A percentile compares a stretch with the other conserved stretches of the same genome.
These are phyloP conservation scores for Orthosia cruda DNA, from an alignment of 2,888 invertebrate genomes.

Conservation along the genomic window DNA sequence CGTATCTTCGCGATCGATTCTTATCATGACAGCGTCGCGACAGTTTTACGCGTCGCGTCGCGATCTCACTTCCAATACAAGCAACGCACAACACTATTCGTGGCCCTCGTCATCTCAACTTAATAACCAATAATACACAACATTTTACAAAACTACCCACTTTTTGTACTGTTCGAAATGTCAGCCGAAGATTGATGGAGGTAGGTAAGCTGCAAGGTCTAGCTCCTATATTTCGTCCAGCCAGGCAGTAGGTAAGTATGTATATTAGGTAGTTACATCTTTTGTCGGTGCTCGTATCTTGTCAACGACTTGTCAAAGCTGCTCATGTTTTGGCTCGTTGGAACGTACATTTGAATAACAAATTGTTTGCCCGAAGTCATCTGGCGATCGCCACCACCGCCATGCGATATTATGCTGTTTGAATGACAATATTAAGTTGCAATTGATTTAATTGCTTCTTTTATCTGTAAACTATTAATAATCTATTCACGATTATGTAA, in stretches of 20 bases:
- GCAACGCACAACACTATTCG: slow-evolving; percentile 68
- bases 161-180: slow-evolving; percentile 57
- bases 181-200: slow-evolving; percentile 59
- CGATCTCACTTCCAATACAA: slow-evolving; percentile 81
- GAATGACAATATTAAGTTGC: slow-evolving; percentile 70
- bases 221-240: slow-evolving; percentile 54
- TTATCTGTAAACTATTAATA: slow-evolving; percentile 60
- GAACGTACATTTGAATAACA: slow-evolving; percentile 78
- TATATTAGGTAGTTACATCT: slow-evolving; percentile 64
- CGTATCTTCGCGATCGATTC: slow-evolving; percentile 86
- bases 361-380: slow-evolving; percentile 73
- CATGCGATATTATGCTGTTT: slow-evolving; percentile 63
- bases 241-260: slow-evolving; percentile 49
- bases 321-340: slow-evolving; percentile 72
- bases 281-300: slow-evolving; percentile 72
- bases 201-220: slow-evolving; percentile 42
- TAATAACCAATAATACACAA: slow-evolving; percentile 58
- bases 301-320: slow-evolving; percentile 76
- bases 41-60: slow-evolving; percentile 88
- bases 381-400: slow-evolving; percentile 61
- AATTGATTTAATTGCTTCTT: slow-evolving; percentile 64
- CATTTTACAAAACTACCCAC: slow-evolving; percentile 51
- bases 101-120: slow-evolving; percentile 57
- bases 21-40: too few species aligned
- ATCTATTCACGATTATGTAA: slow-evolving; percentile 66